Evolutionary conservation across 2,113 vertebrate genomes (phyloP).

Genomic region (Perognathus longimembris): DNA sequence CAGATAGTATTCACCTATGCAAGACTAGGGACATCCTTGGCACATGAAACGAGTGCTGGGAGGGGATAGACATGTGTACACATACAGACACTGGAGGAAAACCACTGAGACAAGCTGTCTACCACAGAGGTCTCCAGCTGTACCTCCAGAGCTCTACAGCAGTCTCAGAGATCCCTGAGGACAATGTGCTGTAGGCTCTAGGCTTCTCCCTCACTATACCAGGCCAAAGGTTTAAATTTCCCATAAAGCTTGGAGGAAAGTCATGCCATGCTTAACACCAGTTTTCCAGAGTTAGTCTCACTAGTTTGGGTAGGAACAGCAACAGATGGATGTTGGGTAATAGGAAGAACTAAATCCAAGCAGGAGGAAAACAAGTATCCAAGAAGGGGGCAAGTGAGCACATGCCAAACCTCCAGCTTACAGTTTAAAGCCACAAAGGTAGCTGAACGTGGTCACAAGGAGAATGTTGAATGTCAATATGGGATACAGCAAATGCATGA

Average conservation of each 20-base stretch:
- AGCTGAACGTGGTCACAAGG: not conserved
- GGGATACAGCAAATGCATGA: not conserved
- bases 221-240: not conserved
- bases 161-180: not conserved
- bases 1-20: not conserved
- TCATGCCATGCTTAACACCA: not conserved
- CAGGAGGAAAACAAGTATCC: not conserved
- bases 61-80: not conserved
- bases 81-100: not conserved
- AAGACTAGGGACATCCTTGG: not conserved
- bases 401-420: not conserved
- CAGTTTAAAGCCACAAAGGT: not conserved
- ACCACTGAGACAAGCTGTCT: not conserved
- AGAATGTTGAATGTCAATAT: not conserved
- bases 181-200: not conserved
- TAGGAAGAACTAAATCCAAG: not conserved
- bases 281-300: not conserved
- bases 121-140: not conserved
- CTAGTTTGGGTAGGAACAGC: not conserved
- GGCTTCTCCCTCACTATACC: not conserved
- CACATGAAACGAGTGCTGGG: not conserved
- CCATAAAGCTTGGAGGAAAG: not conserved
- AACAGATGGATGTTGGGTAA: no score
- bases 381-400: not conserved
- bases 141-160: not conserved